Base-by-base conservation (phyloP, 2,888 invertebrate species). In the Acleris sparsana region DNA sequence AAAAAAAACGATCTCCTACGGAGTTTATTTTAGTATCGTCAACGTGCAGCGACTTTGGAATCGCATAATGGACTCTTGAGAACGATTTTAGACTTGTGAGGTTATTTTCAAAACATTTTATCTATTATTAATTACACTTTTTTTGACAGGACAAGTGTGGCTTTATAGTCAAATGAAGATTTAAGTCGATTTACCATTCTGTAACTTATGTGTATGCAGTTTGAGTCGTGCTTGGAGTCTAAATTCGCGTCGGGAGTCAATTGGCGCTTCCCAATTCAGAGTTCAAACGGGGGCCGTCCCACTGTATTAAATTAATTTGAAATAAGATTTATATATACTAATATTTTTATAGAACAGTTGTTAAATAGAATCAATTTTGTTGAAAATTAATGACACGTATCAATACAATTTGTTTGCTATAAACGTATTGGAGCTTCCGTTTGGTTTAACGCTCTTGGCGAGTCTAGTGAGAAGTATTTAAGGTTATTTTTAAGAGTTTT, bases 301-400 rank as follows among this genome's bases (percentile, higher is more conserved):
- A 77, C 78, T 78, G 77, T 84, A 80, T 80, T 70, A 80, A 83
- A 82, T 79, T 83, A 72, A 79, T 89, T 89, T 88, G 80, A 88
- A 87, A 88, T 89, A 86, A 88, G 86, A 89, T 85, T 88, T 88
- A 89, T 90, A 91, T 92, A 91, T 92, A 90, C 91, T 91, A 89
- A 89, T 92, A 92, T 92, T 90, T 81, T 90, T 91, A 88, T 83
- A 80, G 77, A 57, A 86, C 74, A 77, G 75, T 86, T 89, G 91
- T 91, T 91, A 82, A 81, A 83, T 84, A 86, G 82, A 85, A 88
- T 87, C 85, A 83, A 85, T 89, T 91, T 90, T 86, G 89, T 90
- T 90, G 81, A 81, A 74, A 75, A 74, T 74, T 80, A 62, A 65
- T 80, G 72, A 63, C 53, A 56, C 68, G 56, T 56, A 75, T 66